phyloP scores from a whole-genome alignment of 2,888 invertebrate genomes.

The Zygothrica quintamaculata region DNA sequence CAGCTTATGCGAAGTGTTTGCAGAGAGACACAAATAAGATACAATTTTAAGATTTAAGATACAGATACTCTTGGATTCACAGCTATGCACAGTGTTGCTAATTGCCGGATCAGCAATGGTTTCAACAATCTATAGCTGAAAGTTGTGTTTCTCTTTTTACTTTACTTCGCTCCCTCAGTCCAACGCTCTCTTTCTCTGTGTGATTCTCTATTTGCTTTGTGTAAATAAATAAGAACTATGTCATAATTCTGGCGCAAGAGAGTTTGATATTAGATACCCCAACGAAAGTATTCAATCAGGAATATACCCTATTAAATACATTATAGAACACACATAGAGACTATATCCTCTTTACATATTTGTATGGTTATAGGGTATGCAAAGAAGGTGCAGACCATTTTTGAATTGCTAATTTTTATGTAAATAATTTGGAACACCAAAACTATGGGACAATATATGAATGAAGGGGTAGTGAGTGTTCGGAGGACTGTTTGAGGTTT shows the following conservation, averaged over 20 bases:
- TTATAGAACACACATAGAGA: too few relatives aligned
- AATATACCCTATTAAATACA: not conserved
- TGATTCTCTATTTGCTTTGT: constrained; percentile 36
- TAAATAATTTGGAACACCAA: constrained; percentile 63
- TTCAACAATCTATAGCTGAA: constrained; percentile 29
- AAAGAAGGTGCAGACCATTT: constrained; percentile 27
- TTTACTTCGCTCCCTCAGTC: not conserved
- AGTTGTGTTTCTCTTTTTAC: constrained; percentile 3
- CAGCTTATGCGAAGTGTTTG: constrained; percentile 11
- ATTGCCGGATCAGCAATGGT: constrained; percentile 61
- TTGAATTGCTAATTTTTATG: constrained; percentile 73
- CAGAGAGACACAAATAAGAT: constrained; percentile 15
- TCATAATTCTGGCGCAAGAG: constrained; percentile 45
- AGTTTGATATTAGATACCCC: constrained; percentile 14
- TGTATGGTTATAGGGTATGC: not conserved
- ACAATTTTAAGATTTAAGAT: constrained; percentile 4
- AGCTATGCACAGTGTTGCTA: constrained; percentile 54
- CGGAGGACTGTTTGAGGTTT: constrained; percentile 3
- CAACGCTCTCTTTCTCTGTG: not conserved
- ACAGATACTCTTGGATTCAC: constrained; percentile 15
- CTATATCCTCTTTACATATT: not conserved
- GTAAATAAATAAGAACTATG: constrained; percentile 54
- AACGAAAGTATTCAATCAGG: constrained; percentile 10
- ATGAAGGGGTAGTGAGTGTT: constrained; percentile 7
- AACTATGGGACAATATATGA: constrained; percentile 5